phyloP scores from a whole-genome alignment of 2,888 invertebrate genomes.

The Cynaeus angustus region DNA sequence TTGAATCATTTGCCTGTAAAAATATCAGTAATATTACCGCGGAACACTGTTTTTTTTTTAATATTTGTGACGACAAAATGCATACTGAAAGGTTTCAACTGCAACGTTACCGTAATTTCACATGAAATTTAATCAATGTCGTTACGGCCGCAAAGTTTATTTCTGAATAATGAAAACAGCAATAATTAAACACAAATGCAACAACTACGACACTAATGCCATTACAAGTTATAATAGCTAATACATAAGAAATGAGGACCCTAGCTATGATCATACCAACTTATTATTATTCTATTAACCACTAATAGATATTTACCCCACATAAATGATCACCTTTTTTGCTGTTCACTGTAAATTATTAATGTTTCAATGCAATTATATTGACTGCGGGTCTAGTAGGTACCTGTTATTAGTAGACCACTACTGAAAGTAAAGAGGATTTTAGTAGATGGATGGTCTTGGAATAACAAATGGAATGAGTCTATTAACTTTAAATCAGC shows the following conservation, averaged over 20 bases:
- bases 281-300: slow-evolving; percentile 54
- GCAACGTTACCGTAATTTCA: slow-evolving; percentile 25
- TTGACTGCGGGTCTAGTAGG: too few species aligned
- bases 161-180: slow-evolving; percentile 36
- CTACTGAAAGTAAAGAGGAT: too few species aligned
- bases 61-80: background rate
- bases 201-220: slow-evolving; percentile 38
- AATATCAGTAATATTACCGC: slow-evolving; percentile 3
- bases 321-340: background rate
- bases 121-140: slow-evolving; percentile 41
- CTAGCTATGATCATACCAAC: slow-evolving; percentile 48
- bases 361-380: too few species aligned
- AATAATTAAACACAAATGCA: slow-evolving; percentile 41
- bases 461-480: too few species aligned
- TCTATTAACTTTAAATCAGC: too few species aligned
- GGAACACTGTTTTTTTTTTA: background rate
- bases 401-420: too few species aligned
- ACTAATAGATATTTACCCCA: slow-evolving; percentile 17
- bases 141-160: slow-evolving; percentile 36
- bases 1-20: background rate
- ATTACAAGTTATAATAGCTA: slow-evolving; percentile 53
- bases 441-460: too few species aligned
- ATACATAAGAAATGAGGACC: slow-evolving; percentile 53
- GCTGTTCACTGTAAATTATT: background rate
- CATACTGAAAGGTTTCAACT: slow-evolving; percentile 6